Conservation (phyloP, 2,888 invertebrate genomes). For the Pimpla rufipes region DNA sequence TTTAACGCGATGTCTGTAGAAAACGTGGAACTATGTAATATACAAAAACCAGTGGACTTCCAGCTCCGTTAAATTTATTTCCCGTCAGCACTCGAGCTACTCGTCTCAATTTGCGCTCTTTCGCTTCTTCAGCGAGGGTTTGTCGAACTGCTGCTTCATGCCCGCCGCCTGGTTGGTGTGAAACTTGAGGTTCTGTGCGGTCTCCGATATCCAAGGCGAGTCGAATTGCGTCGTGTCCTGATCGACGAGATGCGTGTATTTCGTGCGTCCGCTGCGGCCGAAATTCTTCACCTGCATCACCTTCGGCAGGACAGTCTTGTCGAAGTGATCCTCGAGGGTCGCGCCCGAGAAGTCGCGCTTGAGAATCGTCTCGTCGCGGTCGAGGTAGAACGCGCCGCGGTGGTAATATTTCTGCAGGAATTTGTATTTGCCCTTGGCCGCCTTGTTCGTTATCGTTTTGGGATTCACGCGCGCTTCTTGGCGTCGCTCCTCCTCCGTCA, state of each 20-base stretch:
- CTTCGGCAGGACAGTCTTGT: conserved; percentile 99
- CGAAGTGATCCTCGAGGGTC: conserved; percentile 99
- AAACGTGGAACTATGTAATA: neutral
- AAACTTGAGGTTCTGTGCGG: conserved; percentile 94
- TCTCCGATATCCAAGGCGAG: conserved; percentile 98
- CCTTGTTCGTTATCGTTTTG: conserved; percentile 96
- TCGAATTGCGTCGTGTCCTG: conserved; percentile 99
- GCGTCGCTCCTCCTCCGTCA: conserved; percentile 98
- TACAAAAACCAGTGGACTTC: neutral
- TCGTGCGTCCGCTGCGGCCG: conserved; percentile 98
- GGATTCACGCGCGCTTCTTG: conserved; percentile 96
- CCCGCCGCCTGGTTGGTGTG: conserved; percentile 96
- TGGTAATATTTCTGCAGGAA: conserved; percentile 99
- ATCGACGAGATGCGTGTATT: conserved; percentile 99
- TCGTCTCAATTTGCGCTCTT: conserved; percentile 72
- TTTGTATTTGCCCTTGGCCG: conserved; percentile 99
- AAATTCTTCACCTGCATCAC: conserved; percentile 99
- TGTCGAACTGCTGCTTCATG: conserved; percentile 96
- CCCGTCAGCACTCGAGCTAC: neutral
- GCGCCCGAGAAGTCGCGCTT: conserved; percentile 98
- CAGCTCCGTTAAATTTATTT: neutral
- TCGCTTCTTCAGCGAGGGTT: conserved; percentile 90
- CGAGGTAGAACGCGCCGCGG: conserved; percentile 99
- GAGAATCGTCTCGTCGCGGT: conserved; percentile 95
- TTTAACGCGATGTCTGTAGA: neutral